phyloP scores from a whole-genome alignment of 2,797 vertebrate species.

The Melanogrammus aeglefinus region DNA sequence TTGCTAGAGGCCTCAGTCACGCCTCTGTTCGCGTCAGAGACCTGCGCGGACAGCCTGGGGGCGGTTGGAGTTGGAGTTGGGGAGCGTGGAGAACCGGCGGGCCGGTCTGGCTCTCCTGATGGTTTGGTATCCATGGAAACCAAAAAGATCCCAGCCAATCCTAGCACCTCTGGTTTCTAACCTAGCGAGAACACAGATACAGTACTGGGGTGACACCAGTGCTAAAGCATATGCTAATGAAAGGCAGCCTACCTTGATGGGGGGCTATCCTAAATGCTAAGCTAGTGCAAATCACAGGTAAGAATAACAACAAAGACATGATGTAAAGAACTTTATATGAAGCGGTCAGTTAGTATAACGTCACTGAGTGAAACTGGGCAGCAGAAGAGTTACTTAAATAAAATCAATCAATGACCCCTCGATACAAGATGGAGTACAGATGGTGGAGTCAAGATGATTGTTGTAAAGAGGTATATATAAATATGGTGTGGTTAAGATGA shows the following conservation, averaged over 20 bases:
- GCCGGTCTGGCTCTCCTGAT: not conserved
- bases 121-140: conserved; percentile 1
- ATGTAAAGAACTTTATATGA: no score
- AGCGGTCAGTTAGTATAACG: no score
- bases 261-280: not conserved
- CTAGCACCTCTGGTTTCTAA: not conserved
- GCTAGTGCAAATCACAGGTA: not conserved
- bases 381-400: not conserved
- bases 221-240: not conserved
- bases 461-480: no score
- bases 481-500: no score
- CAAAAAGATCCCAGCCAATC: not conserved
- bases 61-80: not conserved
- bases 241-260: not conserved
- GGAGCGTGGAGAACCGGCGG: not conserved
- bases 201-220: not conserved
- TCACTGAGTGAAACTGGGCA: not conserved
- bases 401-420: no score
- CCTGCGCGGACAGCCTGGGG: not conserved
- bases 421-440: no score
- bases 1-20: not conserved
- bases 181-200: not conserved
- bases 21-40: not conserved
- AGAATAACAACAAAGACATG: not conserved
- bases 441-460: no score